These are phyloP conservation scores for Hoplostethus atlanticus DNA, from an alignment of 2,797 vertebrate genomes.

Conservation along the genomic window DNA sequence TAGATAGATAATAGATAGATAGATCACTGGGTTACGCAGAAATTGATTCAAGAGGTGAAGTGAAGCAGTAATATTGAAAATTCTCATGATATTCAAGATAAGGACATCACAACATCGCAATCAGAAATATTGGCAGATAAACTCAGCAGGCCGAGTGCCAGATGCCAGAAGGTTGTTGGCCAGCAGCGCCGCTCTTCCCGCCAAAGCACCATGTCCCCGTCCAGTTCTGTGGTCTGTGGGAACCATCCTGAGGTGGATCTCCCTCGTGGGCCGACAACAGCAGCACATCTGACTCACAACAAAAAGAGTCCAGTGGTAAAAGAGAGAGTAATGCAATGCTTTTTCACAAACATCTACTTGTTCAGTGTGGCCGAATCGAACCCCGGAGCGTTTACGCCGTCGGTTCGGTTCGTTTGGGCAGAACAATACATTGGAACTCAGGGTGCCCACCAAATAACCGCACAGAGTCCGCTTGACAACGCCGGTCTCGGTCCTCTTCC, in stretches of 20 bases:
- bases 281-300: slow-evolving; percentile 20
- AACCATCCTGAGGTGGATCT: slow-evolving; percentile 25
- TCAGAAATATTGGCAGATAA: slow-evolving; percentile 15
- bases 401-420: no score
- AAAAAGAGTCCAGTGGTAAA: slow-evolving; percentile 15
- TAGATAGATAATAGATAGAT: no score
- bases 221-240: slow-evolving; percentile 2
- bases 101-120: slow-evolving; percentile 3
- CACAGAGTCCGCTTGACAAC: no score
- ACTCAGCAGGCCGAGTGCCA: slow-evolving; percentile 25
- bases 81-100: slow-evolving; percentile 3
- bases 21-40: not conserved
- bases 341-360: not conserved
- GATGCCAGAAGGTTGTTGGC: slow-evolving; percentile 11
- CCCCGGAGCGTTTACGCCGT: no score
- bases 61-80: not conserved
- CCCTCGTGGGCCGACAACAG: slow-evolving; percentile 28
- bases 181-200: not conserved
- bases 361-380: no score
- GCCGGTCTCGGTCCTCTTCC: no score
- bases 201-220: slow-evolving; percentile 22
- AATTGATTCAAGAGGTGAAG: not conserved
- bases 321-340: not conserved
- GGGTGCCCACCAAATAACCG: no score
- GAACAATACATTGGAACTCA: no score